phyloP scores from a whole-genome alignment of 2,888 invertebrate genomes.

The Ptychoptera contaminata region DNA sequence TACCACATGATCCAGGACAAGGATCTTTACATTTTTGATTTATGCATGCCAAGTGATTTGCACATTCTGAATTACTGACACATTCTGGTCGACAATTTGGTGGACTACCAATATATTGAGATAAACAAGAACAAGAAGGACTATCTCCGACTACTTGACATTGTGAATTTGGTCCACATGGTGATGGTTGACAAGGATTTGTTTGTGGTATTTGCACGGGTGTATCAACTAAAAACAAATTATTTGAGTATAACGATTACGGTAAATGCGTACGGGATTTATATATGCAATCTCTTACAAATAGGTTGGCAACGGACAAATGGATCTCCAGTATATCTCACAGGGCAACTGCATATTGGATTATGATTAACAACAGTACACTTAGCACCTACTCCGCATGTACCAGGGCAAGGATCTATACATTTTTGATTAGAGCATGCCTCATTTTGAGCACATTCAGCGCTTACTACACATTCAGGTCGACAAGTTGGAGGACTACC shows the following conservation, averaged over 20 bases:
- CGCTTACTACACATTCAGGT: slow-evolving; percentile 58
- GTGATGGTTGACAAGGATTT: slow-evolving; percentile 61
- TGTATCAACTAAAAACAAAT: slow-evolving; percentile 27
- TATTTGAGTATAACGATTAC: slow-evolving; percentile 8
- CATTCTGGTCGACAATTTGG: slow-evolving; percentile 71
- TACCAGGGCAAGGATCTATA: slow-evolving; percentile 63
- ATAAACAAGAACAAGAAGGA: slow-evolving; percentile 59
- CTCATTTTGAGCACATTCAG: slow-evolving; percentile 56
- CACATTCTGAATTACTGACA: slow-evolving; percentile 58
- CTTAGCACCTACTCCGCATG: slow-evolving; percentile 59
- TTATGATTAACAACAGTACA: slow-evolving; percentile 69
- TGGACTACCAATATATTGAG: slow-evolving; percentile 49
- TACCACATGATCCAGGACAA: slow-evolving; percentile 53
- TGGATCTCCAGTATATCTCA: slow-evolving; percentile 55
- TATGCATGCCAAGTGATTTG: slow-evolving; percentile 50
- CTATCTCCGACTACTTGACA: slow-evolving; percentile 49
- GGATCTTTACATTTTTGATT: slow-evolving; percentile 64
- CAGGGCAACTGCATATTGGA: slow-evolving; percentile 60
- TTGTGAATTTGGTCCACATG: slow-evolving; percentile 65
- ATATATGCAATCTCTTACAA: slow-evolving; percentile 26
- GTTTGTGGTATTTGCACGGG: slow-evolving; percentile 30
- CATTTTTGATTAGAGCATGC: slow-evolving; percentile 69
- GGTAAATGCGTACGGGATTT: slow-evolving; percentile 2
- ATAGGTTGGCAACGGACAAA: slow-evolving; percentile 48
- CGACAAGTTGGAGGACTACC: slow-evolving; percentile 65